Percentiles rank a stretch among this genome's conserved stretches.
These are phyloP conservation scores for Gephyroberyx darwinii DNA, from an alignment of 2,797 vertebrate species.

Conservation along the genomic window DNA sequence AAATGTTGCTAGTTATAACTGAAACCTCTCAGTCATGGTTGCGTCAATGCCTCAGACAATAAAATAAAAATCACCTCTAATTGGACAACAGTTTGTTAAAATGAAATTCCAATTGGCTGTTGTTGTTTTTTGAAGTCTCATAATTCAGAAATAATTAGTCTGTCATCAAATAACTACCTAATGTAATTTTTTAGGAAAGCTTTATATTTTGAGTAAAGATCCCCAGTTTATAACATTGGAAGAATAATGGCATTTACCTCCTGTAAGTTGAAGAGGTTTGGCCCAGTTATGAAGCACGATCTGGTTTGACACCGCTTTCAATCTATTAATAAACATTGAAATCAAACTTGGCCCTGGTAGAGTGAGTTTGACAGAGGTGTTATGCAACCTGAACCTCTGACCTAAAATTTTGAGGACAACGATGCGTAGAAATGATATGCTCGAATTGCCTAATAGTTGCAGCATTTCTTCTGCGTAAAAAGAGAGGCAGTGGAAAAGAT, in stretches of 20 bases:
- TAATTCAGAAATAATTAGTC: not conserved
- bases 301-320: slow-evolving; percentile 41
- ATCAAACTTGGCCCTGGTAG: slow-evolving; percentile 61
- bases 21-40: not conserved
- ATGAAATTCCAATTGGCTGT: not conserved
- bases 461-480: slow-evolving; percentile 30
- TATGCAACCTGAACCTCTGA: slow-evolving; percentile 67
- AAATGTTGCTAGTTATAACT: not conserved
- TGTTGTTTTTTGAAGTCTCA: not conserved
- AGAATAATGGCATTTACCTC: not conserved
- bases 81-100: not conserved
- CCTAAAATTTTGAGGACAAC: slow-evolving; percentile 45
- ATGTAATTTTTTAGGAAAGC: no score
- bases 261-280: slow-evolving; percentile 11
- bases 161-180: not conserved
- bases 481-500: slow-evolving; percentile 42
- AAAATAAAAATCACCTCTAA: not conserved
- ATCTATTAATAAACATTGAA: slow-evolving; percentile 74
- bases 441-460: slow-evolving; percentile 14
- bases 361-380: slow-evolving; percentile 57
- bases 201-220: not conserved
- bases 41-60: not conserved
- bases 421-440: slow-evolving; percentile 49
- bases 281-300: slow-evolving; percentile 32
- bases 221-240: not conserved